phyloP scores from a whole-genome alignment of 1,140 invertebrate species.

The Drosophila tristis region DNA sequence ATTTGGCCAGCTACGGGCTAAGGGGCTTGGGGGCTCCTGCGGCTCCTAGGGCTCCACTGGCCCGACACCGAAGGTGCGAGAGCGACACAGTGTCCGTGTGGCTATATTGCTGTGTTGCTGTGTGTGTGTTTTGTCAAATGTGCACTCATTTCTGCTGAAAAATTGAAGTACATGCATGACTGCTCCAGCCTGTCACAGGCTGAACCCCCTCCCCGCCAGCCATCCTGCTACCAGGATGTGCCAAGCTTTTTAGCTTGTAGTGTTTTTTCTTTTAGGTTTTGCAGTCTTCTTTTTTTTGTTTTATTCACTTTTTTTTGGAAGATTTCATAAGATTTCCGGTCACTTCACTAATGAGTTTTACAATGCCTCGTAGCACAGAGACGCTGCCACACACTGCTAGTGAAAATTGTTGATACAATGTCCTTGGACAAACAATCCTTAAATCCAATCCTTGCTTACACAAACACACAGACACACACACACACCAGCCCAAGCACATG shows the following conservation, averaged over 20 bases:
- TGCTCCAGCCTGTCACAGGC: conserved; percentile 56
- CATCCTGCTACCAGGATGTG: conserved; percentile 12
- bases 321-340: conserved; percentile 78
- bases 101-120: not conserved
- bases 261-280: conserved; percentile 8
- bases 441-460: conserved; percentile 47
- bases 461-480: conserved; percentile 11
- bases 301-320: conserved; percentile 36
- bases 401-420: conserved; percentile 64
- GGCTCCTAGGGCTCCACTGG: conserved; percentile 14
- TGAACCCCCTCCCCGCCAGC: not conserved
- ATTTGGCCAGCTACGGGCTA: conserved; percentile 18
- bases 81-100: conserved; percentile 10
- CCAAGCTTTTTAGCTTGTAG: conserved; percentile 53
- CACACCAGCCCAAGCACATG: no score
- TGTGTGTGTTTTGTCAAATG: conserved; percentile 75
- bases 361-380: conserved; percentile 60
- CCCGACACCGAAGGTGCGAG: conserved; percentile 49
- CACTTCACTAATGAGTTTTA: conserved; percentile 82
- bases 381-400: conserved; percentile 15
- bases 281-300: conserved; percentile 13
- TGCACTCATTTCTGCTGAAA: conserved; percentile 80
- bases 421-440: conserved; percentile 50
- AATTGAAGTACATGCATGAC: conserved; percentile 81
- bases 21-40: conserved; percentile 22